Conservation (phyloP, 2,888 invertebrate genomes). For the Dryobotodes eremita region DNA sequence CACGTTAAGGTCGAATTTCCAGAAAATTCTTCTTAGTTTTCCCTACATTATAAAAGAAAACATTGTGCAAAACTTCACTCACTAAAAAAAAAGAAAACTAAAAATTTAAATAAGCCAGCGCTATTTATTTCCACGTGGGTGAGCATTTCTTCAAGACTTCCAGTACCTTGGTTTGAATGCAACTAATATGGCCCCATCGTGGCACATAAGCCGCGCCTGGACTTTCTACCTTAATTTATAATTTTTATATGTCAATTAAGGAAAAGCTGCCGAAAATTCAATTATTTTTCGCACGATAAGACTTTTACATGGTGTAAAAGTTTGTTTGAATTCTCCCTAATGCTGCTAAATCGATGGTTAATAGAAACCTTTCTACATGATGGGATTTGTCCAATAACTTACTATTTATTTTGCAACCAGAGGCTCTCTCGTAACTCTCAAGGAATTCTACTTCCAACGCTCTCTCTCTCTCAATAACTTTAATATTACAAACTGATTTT, state of each 20-base stretch:
- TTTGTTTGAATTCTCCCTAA: too few relatives aligned
- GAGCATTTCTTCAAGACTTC: not conserved
- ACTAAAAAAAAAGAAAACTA: not conserved
- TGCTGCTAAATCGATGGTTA: too few relatives aligned
- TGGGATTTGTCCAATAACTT: not conserved
- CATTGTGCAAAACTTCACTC: too few relatives aligned
- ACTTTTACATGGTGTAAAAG: not conserved
- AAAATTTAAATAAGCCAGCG: not conserved
- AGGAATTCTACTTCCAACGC: slow-evolving; percentile 19
- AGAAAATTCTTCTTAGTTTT: too few relatives aligned
- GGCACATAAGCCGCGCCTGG: slow-evolving; percentile 44
- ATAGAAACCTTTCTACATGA: too few relatives aligned
- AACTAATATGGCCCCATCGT: slow-evolving; percentile 30
- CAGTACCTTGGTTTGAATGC: slow-evolving; percentile 27
- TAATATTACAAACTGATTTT: slow-evolving; percentile 7
- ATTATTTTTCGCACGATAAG: too few relatives aligned
- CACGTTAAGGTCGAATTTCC: too few relatives aligned
- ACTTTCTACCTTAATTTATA: slow-evolving; percentile 35
- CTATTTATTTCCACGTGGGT: not conserved
- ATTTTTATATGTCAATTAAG: too few relatives aligned
- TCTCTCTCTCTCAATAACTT: not conserved
- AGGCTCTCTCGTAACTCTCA: not conserved
- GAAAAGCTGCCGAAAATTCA: too few relatives aligned
- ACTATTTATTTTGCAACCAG: not conserved
- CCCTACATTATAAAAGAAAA: too few relatives aligned